Conservation (phyloP, 2,888 invertebrate species). For the Caenorhabditis drosophilae region DNA sequence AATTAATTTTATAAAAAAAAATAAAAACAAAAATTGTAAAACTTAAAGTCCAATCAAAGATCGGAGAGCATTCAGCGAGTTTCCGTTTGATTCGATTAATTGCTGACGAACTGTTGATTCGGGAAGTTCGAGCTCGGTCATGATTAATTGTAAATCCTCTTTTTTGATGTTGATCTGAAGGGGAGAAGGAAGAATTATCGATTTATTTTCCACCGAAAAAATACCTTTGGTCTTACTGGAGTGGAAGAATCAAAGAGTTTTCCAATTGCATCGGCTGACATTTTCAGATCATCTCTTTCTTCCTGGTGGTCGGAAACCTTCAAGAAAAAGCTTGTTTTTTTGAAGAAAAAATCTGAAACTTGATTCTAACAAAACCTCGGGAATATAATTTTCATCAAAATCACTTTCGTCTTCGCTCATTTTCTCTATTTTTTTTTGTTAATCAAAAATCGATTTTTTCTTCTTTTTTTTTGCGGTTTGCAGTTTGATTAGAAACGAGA, state of each 20-base stretch:
- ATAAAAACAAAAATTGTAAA: neutral
- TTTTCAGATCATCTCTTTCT: conserved; percentile 46
- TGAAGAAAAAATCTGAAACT: neutral
- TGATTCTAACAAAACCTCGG: conserved; percentile 31
- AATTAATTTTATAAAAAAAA: neutral
- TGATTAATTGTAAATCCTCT: conserved; percentile 53
- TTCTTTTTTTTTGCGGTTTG: no score
- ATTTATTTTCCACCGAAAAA: neutral
- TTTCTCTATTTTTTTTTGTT: conserved; percentile 6
- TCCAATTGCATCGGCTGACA: conserved; percentile 42
- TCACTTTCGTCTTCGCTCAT: conserved; percentile 20
- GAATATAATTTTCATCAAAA: conserved; percentile 34
- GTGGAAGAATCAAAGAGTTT: conserved; percentile 30
- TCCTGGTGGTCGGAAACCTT: conserved; percentile 49
- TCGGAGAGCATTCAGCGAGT: conserved; percentile 27
- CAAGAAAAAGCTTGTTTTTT: conserved; percentile 4
- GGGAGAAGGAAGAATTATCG: neutral
- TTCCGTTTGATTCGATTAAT: conserved; percentile 44
- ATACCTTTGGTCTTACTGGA: conserved; percentile 22
- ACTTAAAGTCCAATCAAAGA: conserved; percentile 24
- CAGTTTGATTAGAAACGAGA: conserved; percentile 10
- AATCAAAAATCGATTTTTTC: conserved; percentile 1
- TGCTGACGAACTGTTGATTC: conserved; percentile 41
- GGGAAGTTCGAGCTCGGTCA: conserved; percentile 50
- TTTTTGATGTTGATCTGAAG: conserved; percentile 46